Base-by-base conservation (phyloP, 2,888 invertebrate genomes). In the Ophonus ardosiacus region DNA sequence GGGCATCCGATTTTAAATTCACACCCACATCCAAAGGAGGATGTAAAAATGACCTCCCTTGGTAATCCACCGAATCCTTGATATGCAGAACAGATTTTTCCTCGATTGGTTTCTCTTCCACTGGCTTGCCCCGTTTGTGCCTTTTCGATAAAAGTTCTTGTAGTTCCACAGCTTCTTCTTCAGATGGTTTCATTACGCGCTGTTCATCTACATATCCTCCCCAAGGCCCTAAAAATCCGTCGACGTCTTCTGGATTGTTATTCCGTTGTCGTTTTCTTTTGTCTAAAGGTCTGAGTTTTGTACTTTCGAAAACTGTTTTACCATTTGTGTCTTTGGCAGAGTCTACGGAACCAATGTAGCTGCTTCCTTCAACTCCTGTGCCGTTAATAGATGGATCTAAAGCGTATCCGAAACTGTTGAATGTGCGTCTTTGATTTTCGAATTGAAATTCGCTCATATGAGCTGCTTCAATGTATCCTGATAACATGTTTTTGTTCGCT, bases 171-270 rank as follows among this genome's bases (percentile, higher is more conserved):
- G 98, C 96, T 89, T 98, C 98, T 88, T 99, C 98, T 85, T 98
- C 98, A 85, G 96, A 95, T 0, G 99, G 99, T 90, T 96, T 97
- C 89, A 97, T 95, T 0, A 98, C 93, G 83, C 96, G 95, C 88
- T 95, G 93, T 91, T 99, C 99, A 89, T 98, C 98, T 7, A 95
- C 94, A 91, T 94, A 99, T 81, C 97, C 97, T 84, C 98, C 99
- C 99, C 99, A 99, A 0, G 99, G 99, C 0, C 99, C 99, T 0
- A 98, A 92, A 90, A 98, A 99, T 0, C 99, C 99, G 61, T 96
- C 97, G 21, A 99, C 93, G 92, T 99, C 99, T 17, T 95, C 93
- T 0, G 99, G 96, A 88, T 98, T 95, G 89, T 96, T 95, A 92
- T 99, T 99, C 90, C 95, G 96, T 83, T 95, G 94, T 86, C 98